Evolutionary conservation across 2,113 vertebrate genomes (phyloP).

Genomic region (Gracilinanus agilis): DNA sequence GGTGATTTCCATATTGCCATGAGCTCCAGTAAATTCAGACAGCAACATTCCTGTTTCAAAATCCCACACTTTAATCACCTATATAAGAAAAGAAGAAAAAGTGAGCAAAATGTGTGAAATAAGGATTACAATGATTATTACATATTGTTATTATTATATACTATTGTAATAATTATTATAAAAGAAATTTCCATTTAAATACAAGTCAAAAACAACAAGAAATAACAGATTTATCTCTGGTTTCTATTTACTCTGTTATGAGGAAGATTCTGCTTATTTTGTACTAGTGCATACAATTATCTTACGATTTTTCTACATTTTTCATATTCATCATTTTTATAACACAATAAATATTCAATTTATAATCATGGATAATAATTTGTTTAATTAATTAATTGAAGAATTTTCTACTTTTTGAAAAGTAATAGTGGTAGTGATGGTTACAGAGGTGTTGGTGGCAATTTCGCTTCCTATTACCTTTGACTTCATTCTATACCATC

Average conservation of each 20-base stretch:
- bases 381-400: no score
- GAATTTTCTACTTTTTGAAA: no score
- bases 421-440: background rate
- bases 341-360: background rate
- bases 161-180: no score
- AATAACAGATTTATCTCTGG: background rate
- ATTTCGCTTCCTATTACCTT: background rate
- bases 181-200: slow-evolving; percentile 22
- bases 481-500: background rate
- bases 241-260: background rate
- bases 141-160: no score
- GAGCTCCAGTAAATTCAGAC: slow-evolving; percentile 85
- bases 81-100: slow-evolving; percentile 43
- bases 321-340: background rate
- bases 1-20: slow-evolving; percentile 79
- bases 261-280: no score
- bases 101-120: background rate
- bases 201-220: background rate
- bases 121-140: background rate
- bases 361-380: background rate
- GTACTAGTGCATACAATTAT: background rate
- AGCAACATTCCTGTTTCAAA: slow-evolving; percentile 84
- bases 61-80: slow-evolving; percentile 88
- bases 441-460: background rate
- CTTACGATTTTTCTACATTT: background rate